These are phyloP conservation scores for Drosophila nasuta DNA, from an alignment of 1,140 invertebrate species.

Conservation along the genomic window DNA sequence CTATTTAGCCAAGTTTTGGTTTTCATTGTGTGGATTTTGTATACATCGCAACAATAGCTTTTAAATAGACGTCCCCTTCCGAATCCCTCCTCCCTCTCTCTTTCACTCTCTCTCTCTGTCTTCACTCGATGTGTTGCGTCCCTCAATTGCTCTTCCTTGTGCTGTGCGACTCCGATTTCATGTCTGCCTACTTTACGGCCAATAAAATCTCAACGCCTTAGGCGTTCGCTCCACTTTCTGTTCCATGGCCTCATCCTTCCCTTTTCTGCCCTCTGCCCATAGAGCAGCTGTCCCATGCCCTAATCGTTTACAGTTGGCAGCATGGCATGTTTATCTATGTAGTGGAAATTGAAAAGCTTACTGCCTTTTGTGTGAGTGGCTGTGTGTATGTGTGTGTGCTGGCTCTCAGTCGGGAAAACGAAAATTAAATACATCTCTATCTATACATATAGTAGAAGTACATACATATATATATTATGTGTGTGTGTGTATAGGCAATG, in stretches of 20 bases:
- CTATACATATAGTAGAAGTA: neutral
- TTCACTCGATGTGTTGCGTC: neutral
- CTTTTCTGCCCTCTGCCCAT: neutral
- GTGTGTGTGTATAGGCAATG: conserved; percentile 1
- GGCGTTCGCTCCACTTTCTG: conserved; percentile 45
- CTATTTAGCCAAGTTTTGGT: conserved; percentile 79
- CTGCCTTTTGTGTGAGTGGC: conserved; percentile 7
- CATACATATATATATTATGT: conserved; percentile 1
- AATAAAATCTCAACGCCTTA: conserved; percentile 79
- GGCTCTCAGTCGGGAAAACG: conserved; percentile 55
- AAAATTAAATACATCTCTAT: conserved; percentile 75
- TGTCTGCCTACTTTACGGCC: conserved; percentile 76
- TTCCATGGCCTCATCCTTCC: neutral
- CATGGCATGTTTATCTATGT: conserved; percentile 77
- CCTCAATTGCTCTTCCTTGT: neutral
- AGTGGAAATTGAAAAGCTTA: conserved; percentile 75
- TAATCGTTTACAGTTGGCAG: conserved; percentile 68
- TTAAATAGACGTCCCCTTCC: conserved; percentile 64
- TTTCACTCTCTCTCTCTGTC: neutral
- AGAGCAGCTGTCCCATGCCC: conserved; percentile 16
- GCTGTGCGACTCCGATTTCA: conserved; percentile 66
- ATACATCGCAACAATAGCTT: conserved; percentile 70
- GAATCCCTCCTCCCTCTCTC: neutral
- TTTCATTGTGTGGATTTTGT: conserved; percentile 77
- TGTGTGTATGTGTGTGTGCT: conserved; percentile 32